Base-by-base conservation (phyloP, 2,888 invertebrate species). In the Dendrolimus pini region DNA sequence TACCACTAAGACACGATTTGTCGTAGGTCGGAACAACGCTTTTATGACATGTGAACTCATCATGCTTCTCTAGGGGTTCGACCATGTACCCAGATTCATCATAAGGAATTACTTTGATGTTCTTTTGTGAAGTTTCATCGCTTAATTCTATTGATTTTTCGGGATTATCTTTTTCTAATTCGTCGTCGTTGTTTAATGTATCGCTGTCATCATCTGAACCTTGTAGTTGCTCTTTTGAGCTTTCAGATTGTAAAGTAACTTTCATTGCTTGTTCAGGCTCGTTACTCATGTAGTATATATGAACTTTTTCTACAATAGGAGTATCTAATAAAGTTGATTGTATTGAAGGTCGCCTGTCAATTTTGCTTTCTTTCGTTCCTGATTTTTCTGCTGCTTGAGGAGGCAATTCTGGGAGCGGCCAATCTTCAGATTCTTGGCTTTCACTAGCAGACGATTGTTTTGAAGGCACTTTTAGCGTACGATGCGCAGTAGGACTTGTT, bases 281-380 rank as follows among this genome's bases (percentile, higher is more conserved):
- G 52, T 94, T 93, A 66, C 92, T 94, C 86, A 95, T 93, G 69
- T 95, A 96, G 74, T 95, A 96, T 18, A 95, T 95, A 78, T 96
- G 95, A 7, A 96, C 93, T 78, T 94, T 95, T 70, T 95, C 95
- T 18, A 95, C 92, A 9, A 95, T 92, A 0, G 94, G 94, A 7
- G 93, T 93, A 71, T 95, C 95, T 59, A 94, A 89, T 18, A 94
- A 89, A 61, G 93, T 93, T 0, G 95, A 94, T 9, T 96, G 95
- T 0, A 96, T 94, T 54, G 96, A 95, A 0, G 96, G 96, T 95
- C 96, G 96, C 67, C 95, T 94, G 66, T 96, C 95, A 8, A 95
- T 94, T 65, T 94, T 94, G 76, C 95, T 47, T 47, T 47, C 47
- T 10, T 47, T 9, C 9, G 12, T 47, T 10, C 9, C 47, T 47